Percentiles rank a stretch among this genome's conserved stretches.
Conservation (phyloP, 2,888 invertebrate genomes). For the Torymus tubicola region DNA sequence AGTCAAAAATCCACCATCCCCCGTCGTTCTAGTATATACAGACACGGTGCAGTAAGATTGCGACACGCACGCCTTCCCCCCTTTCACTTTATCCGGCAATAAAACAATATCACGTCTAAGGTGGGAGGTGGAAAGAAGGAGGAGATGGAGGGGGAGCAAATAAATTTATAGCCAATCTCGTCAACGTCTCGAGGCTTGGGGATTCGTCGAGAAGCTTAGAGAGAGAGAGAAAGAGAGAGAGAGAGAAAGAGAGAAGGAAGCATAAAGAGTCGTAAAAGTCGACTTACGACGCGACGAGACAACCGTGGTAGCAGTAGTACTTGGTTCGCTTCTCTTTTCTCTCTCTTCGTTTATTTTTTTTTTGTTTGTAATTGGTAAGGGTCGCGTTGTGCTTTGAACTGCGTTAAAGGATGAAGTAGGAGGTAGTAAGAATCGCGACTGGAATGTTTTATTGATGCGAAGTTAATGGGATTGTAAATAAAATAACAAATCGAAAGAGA, state of each 20-base stretch:
- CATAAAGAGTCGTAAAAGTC: constrained; percentile 74
- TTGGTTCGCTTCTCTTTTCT: constrained; percentile 58
- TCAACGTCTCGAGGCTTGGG: constrained; percentile 62
- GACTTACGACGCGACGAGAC: constrained; percentile 67
- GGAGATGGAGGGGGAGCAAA: constrained; percentile 68
- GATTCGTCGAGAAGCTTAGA: constrained; percentile 21
- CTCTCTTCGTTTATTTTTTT: constrained; percentile 51
- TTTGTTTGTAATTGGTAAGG: constrained; percentile 57
- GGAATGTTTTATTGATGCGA: no score
- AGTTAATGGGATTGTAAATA: no score
- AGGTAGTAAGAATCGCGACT: no score
- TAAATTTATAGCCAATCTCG: constrained; percentile 74
- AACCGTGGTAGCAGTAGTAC: constrained; percentile 20
- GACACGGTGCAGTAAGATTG: constrained; percentile 21
- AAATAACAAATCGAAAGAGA: no score
- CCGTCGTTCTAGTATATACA: background rate
- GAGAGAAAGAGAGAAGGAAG: constrained; percentile 19
- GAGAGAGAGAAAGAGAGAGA: background rate
- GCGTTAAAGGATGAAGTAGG: no score
- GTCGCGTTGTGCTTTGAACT: no score
- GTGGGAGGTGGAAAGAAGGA: no score
- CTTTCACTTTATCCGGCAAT: constrained; percentile 66
- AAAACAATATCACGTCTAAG: constrained; percentile 72
- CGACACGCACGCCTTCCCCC: background rate
- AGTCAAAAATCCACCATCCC: constrained; percentile 33